Evolutionary conservation across 1,140 invertebrate species (phyloP).

Genomic region (Pogonus chalceus): DNA sequence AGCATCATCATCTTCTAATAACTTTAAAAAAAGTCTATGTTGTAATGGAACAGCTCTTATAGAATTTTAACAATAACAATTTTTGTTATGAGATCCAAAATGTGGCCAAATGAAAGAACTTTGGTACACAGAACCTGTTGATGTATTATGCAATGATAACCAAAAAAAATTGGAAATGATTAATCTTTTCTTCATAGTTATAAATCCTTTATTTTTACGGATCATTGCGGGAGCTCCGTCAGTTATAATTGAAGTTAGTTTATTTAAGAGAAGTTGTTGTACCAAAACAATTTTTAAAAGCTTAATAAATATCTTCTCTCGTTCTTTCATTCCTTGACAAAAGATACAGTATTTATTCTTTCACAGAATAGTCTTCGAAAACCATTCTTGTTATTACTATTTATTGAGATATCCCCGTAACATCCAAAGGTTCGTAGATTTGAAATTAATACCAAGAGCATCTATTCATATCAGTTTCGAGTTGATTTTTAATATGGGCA

Average conservation of each 20-base stretch:
- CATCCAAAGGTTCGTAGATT: background rate
- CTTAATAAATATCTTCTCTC: background rate
- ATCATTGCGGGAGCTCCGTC: background rate
- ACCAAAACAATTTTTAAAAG: background rate
- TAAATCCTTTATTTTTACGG: background rate
- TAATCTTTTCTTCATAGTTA: background rate
- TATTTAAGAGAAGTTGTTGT: background rate
- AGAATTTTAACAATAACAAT: too few species aligned
- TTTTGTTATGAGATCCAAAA: background rate
- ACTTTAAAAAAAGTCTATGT: background rate
- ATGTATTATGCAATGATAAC: background rate
- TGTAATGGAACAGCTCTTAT: background rate
- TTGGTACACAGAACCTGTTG: background rate
- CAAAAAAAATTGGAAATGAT: background rate
- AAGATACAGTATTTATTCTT: background rate
- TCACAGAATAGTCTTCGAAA: background rate
- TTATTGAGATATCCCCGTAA: too few species aligned
- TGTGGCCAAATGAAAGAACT: background rate
- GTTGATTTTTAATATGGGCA: background rate
- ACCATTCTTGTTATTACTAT: background rate
- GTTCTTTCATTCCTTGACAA: background rate
- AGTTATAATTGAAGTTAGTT: background rate
- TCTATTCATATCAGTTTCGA: background rate
- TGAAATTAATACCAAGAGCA: background rate
- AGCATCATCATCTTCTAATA: background rate